Base-by-base conservation (phyloP, 2,888 invertebrate genomes). In the Athalia cordata region DNA sequence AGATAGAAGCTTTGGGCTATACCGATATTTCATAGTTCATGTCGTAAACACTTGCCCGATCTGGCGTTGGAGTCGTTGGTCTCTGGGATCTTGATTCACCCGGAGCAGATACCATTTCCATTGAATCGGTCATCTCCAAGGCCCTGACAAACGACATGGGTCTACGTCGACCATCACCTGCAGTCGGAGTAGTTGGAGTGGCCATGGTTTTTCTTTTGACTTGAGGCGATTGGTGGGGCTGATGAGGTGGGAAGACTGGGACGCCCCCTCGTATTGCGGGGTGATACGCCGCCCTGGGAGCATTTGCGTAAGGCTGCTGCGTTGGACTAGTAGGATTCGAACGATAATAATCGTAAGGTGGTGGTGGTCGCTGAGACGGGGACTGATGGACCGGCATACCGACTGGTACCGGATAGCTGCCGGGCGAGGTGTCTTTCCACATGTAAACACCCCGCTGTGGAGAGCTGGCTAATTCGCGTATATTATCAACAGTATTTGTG, bases 1-100 rank as follows among this genome's bases (percentile, higher is more conserved):
- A 87, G 87, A 87, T 82, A 82, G 82, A 81, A 72, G 80, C 85
- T 85, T 84, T 82, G 85, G 88, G 92, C 96, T 96, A 97, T 93
- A 97, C 97, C 85, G 97, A 97, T 92, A 97, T 97, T 91, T 97
- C 97, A 91, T 97, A 97, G 92, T 97, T 97, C 95, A 96, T 96
- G 91, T 97, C 97, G 91, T 97, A 97, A 83, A 97, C 96, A 91
- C 96, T 96, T 86, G 96, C 95, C 86, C 97, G 95, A 90, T 97
- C 96, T 72, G 96, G 95, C 13, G 95, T 94, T 57, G 93, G 93
- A 70, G 93, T 92, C 11, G 92, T 92, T 45, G 92, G 91, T 81
- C 91, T 85, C 72, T 89, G 89, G 11, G 65, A 62, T 68, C 82
- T 80, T 15, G 80, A 77, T 52, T 82, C 83, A 6, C 80, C 87